phyloP scores from a whole-genome alignment of 2,888 invertebrate species.

The Aphidius colemani region DNA sequence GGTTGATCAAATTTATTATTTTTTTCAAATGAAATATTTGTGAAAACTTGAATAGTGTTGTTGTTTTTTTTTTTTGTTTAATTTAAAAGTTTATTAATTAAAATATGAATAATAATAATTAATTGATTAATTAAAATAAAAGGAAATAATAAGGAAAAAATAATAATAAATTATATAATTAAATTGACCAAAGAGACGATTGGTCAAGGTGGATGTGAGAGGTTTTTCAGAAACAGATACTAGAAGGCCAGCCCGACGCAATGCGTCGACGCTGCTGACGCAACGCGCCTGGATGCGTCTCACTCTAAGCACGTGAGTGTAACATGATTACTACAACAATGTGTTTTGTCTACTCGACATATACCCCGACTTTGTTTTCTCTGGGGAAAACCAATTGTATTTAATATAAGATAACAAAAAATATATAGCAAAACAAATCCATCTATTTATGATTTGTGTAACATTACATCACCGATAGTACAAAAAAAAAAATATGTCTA shows the following conservation, averaged over 20 bases:
- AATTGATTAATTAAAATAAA: background rate
- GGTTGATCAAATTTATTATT: too few species aligned
- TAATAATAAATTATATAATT: conserved; percentile 22
- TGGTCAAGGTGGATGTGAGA: conserved; percentile 46
- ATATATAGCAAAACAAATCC: background rate
- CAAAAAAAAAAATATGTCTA: too few species aligned
- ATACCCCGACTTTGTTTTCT: background rate
- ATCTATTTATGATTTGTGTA: too few species aligned
- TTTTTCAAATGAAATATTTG: too few species aligned
- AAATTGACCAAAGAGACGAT: conserved; percentile 32
- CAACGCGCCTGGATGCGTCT: conserved; percentile 70
- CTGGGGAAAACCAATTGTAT: too few species aligned
- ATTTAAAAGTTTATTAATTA: background rate
- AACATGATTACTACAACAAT: conserved; percentile 6
- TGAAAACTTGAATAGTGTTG: too few species aligned
- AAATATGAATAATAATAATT: conserved; percentile 1
- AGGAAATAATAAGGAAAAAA: conserved; percentile 15
- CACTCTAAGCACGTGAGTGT: conserved; percentile 72
- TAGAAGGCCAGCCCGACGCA: conserved; percentile 60
- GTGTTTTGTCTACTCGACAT: conserved; percentile 23
- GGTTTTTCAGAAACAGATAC: conserved; percentile 58
- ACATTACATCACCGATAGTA: too few species aligned
- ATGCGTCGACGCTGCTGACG: conserved; percentile 62
- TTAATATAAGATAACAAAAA: background rate
- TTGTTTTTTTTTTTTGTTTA: too few species aligned